Evolutionary conservation across 2,113 vertebrate genomes (phyloP).

Genomic region (Emydocephalus ijimae): DNA sequence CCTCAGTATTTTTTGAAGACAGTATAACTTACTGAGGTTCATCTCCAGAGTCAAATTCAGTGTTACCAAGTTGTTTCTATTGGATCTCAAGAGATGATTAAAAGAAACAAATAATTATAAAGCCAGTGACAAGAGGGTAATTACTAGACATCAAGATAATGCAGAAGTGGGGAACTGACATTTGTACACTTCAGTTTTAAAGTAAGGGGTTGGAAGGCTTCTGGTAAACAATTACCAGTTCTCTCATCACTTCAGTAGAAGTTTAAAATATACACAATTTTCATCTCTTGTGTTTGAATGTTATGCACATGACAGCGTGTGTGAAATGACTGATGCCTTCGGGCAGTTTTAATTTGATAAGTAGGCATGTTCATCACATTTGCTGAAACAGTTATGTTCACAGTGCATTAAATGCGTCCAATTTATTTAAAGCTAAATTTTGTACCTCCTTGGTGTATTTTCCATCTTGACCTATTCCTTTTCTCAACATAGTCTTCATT

Average conservation of each 20-base stretch:
- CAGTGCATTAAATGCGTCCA: slow-evolving; percentile 28
- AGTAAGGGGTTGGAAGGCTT: slow-evolving; percentile 43
- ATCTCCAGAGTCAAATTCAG: not conserved
- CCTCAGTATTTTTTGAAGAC: not conserved
- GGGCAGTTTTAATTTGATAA: slow-evolving; percentile 42
- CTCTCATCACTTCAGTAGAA: slow-evolving; percentile 27
- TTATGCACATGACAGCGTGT: not conserved
- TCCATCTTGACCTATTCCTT: slow-evolving; percentile 30
- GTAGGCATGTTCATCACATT: not conserved
- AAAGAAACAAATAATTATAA: slow-evolving; percentile 34
- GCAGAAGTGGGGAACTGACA: slow-evolving; percentile 43
- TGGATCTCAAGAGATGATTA: slow-evolving; percentile 34
- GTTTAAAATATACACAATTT: slow-evolving; percentile 20
- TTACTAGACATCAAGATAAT: slow-evolving; percentile 28
- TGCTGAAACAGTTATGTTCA: slow-evolving; percentile 22
- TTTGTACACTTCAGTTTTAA: slow-evolving; percentile 33
- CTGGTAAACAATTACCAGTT: slow-evolving; percentile 31
- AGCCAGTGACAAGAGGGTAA: slow-evolving; percentile 15
- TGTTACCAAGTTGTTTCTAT: slow-evolving; percentile 14
- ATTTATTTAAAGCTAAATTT: slow-evolving; percentile 14
- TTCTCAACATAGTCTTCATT: not conserved
- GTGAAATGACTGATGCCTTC: slow-evolving; percentile 34
- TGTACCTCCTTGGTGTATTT: not conserved
- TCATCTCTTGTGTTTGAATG: slow-evolving; percentile 18
- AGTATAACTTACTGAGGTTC: not conserved